Percentiles rank a stretch among this genome's conserved stretches.
Conservation (phyloP, 1,140 invertebrate genomes). For the Panagrolaimus sp. region DNA sequence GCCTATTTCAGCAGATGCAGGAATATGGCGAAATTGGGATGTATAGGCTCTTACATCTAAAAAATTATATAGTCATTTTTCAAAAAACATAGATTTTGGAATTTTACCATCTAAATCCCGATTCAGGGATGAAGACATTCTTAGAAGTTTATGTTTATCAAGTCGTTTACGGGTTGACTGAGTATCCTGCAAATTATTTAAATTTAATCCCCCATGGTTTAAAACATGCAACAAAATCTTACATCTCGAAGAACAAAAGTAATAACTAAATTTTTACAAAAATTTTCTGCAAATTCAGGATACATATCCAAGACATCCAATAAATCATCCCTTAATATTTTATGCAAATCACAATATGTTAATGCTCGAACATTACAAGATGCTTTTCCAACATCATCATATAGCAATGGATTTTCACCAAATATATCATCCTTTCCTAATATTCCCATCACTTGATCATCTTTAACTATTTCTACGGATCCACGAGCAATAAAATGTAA, state of each 20-base stretch:
- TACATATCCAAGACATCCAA: slow-evolving; percentile 94
- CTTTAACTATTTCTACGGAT: slow-evolving; percentile 92
- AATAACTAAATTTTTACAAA: slow-evolving; percentile 84
- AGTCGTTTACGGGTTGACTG: slow-evolving; percentile 32
- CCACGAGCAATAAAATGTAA: slow-evolving; percentile 93
- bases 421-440: slow-evolving; percentile 96
- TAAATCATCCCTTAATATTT: slow-evolving; percentile 88
- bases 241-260: slow-evolving; percentile 93
- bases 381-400: slow-evolving; percentile 87
- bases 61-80: slow-evolving; percentile 8
- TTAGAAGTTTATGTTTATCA: slow-evolving; percentile 51
- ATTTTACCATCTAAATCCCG: slow-evolving; percentile 31
- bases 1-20: slow-evolving; percentile 1
- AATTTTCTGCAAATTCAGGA: slow-evolving; percentile 87
- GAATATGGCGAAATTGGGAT: slow-evolving; percentile 42
- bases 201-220: slow-evolving; percentile 78
- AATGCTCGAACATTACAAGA: slow-evolving; percentile 95
- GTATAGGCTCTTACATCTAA: slow-evolving; percentile 51
- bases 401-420: slow-evolving; percentile 89
- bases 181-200: slow-evolving; percentile 64
- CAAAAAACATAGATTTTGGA: background rate
- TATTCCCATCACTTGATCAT: slow-evolving; percentile 94
- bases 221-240: slow-evolving; percentile 73
- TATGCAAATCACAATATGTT: slow-evolving; percentile 96
- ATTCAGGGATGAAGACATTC: slow-evolving; percentile 49